Percentiles rank a stretch among this genome's conserved stretches.
Evolutionary conservation across 2,113 vertebrate species (phyloP).

Genomic region (Hippocampus mohnikei): DNA sequence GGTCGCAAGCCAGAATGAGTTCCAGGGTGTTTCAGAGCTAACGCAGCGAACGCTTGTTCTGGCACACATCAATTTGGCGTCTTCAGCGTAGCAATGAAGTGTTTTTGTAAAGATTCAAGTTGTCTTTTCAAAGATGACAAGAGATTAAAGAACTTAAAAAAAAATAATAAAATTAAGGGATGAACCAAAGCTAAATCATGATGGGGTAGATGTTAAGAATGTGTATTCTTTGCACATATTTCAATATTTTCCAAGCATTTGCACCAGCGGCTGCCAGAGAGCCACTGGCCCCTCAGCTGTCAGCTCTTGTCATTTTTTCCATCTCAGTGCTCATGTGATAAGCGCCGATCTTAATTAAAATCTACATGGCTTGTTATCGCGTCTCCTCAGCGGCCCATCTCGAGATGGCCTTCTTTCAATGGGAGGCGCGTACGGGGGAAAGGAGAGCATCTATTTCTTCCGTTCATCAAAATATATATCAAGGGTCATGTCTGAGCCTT

Average conservation of each 20-base stretch:
- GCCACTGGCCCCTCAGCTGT: conserved; percentile 10
- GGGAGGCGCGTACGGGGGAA: neutral
- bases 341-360: conserved; percentile 57
- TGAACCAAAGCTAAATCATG: too few relatives aligned
- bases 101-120: too few relatives aligned
- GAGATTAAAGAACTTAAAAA: too few relatives aligned
- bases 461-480: neutral
- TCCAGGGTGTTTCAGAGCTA: neutral
- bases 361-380: conserved; percentile 39
- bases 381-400: conserved; percentile 37
- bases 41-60: neutral
- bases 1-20: neutral
- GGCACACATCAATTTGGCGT: neutral
- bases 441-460: neutral
- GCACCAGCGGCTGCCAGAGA: neutral
- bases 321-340: conserved; percentile 14
- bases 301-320: conserved; percentile 9
- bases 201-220: too few relatives aligned
- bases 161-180: too few relatives aligned
- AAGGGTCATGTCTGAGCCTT: neutral
- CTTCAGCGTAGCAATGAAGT: neutral
- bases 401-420: neutral
- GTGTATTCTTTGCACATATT: neutral
- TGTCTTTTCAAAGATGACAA: too few relatives aligned
- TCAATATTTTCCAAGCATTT: neutral